Evolutionary conservation across 2,888 invertebrate genomes (phyloP).

Genomic region (Sesia apiformis): DNA sequence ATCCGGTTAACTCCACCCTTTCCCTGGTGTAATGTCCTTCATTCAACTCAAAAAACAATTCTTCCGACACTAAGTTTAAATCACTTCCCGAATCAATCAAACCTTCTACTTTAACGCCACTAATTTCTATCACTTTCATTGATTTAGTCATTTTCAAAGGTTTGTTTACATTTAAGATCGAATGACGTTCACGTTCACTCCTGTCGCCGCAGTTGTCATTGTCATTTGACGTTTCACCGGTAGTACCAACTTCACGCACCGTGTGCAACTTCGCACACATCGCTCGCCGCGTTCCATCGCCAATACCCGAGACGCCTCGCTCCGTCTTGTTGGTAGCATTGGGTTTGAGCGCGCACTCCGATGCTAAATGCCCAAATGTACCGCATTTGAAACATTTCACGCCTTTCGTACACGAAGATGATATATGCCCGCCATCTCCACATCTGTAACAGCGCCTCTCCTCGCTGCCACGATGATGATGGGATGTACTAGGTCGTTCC

Average conservation of each 20-base stretch:
- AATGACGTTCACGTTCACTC: neutral
- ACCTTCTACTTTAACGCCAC: neutral
- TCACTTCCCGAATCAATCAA: conserved; percentile 5
- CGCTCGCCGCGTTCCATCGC: neutral
- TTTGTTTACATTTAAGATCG: neutral
- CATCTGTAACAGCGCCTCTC: conserved; percentile 7
- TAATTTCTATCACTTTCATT: neutral
- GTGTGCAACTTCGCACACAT: neutral
- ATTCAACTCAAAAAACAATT: neutral
- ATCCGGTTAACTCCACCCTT: neutral
- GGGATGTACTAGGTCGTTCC: neutral
- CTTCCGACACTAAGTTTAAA: neutral
- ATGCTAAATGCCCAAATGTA: conserved; percentile 8
- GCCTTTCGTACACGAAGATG: conserved; percentile 3
- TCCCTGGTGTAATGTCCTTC: neutral
- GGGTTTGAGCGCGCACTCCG: neutral
- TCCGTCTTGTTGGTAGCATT: neutral
- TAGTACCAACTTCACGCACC: no score
- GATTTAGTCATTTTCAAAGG: neutral
- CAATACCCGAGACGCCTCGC: neutral
- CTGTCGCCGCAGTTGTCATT: neutral
- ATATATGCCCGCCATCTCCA: conserved; percentile 6
- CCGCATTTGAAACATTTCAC: conserved; percentile 11
- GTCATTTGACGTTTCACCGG: neutral
- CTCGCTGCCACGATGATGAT: conserved; percentile 11